Percentiles rank a stretch among this genome's conserved stretches.
Conservation (phyloP, 1,140 invertebrate species). For the Brachionus rubens region DNA sequence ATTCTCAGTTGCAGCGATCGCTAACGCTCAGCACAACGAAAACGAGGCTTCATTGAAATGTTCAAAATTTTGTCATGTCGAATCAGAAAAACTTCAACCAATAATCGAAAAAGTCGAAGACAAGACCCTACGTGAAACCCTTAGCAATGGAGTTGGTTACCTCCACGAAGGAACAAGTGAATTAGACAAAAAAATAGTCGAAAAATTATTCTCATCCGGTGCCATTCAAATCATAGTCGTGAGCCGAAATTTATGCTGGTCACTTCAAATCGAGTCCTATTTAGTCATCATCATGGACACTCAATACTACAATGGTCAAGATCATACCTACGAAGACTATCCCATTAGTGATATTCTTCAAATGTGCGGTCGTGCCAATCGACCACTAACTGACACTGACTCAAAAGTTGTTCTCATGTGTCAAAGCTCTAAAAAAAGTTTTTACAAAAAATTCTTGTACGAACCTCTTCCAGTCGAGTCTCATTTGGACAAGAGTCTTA, state of each 20-base stretch:
- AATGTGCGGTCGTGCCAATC: constrained; percentile 78
- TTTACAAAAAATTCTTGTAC: constrained; percentile 96
- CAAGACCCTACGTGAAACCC: constrained; percentile 75
- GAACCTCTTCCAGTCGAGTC: constrained; percentile 96
- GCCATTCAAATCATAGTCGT: constrained; percentile 89
- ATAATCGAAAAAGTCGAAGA: constrained; percentile 82
- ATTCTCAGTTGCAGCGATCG: constrained; percentile 80
- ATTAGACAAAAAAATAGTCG: constrained; percentile 80
- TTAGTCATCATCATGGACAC: constrained; percentile 96
- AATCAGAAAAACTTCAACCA: constrained; percentile 72
- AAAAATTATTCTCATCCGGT: constrained; percentile 84
- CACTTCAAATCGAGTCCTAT: constrained; percentile 79
- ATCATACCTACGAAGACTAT: constrained; percentile 82
- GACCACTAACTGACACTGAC: constrained; percentile 84
- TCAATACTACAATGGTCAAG: constrained; percentile 91
- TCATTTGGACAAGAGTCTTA: constrained; percentile 89
- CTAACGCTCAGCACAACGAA: constrained; percentile 67
- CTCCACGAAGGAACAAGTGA: constrained; percentile 86
- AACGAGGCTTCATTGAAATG: neutral
- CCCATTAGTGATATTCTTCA: constrained; percentile 93
- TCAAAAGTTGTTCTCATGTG: constrained; percentile 91
- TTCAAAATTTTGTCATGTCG: constrained; percentile 59
- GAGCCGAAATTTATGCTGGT: constrained; percentile 86
- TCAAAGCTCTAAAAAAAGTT: constrained; percentile 94
- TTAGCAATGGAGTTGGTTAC: constrained; percentile 90